Base-by-base conservation (phyloP, 53 echinoderm and acorn worm species). In the Apostichopus leukothele region DNA sequence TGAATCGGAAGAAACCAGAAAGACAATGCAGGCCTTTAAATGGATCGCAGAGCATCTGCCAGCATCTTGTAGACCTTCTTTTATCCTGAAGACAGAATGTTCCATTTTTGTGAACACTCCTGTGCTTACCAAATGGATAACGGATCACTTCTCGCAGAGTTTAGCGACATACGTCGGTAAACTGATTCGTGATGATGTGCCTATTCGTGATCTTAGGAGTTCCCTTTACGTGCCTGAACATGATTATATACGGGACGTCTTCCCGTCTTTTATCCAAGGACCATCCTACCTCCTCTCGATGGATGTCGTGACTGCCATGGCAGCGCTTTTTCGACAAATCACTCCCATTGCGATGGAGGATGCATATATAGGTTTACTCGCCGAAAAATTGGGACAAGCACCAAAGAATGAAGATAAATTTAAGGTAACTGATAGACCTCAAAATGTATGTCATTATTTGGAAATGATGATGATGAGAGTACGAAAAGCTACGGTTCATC, bases 311-410 rank as follows among this genome's bases (percentile, higher is more conserved):
- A 67, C 88, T 57, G 55, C 76, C 5, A 95, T 97, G 95, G 90
- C 90, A 7, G 57, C 90, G 18, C 60, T 88, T 3, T 91, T 95
- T 78, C 60, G 57, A 11, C 61, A 50, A 1, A 75, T 97, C 39
- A 93, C 93, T 5, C 95, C 98, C 4, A 93, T 97, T 50, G 98
- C 98, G 0, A 95, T 97, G 95, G 95, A 95, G 13, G 98, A 95
- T 84, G 91, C 93, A 13, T 97, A 97, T 74, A 90, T 97, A 13
- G 98, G 98, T 14, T 71, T 97, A 57, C 90, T 97, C 26, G 98
- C 95, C 1, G 88, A 91, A 51, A 18, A 80, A 50, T 68, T 94
- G 60, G 89, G 91, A 13, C 83, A 89, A 12, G 27, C 50, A 10
- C 92, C 95, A 50, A 79, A 53, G 9, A 77, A 97, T 73, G 92